Evolutionary conservation across 2,888 invertebrate genomes (phyloP).

Genomic region (Temnothorax rugatulus): DNA sequence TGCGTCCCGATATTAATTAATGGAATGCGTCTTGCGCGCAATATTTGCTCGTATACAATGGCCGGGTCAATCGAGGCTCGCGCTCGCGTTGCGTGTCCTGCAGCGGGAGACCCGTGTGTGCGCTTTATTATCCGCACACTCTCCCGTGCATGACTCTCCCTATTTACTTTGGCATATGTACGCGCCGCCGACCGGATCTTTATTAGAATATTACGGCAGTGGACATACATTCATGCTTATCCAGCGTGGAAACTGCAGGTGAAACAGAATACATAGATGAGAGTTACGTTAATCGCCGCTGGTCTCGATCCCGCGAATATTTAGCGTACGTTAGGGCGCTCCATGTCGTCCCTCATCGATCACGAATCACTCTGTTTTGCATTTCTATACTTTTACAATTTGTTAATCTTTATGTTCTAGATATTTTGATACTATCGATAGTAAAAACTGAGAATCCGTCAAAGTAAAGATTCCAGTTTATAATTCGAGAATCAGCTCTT

Average conservation of each 20-base stretch:
- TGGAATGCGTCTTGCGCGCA: conserved; percentile 62
- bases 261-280: conserved; percentile 23
- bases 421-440: not conserved
- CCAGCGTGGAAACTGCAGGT: not conserved
- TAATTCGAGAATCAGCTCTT: not conserved
- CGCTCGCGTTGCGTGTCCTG: conserved; percentile 15
- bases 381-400: not conserved
- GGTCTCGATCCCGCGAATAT: conserved; percentile 13
- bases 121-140: conserved; percentile 21
- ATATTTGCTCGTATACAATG: conserved; percentile 63
- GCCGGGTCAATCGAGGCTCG: conserved; percentile 49
- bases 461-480: not conserved
- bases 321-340: not conserved
- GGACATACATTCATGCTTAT: conserved; percentile 21
- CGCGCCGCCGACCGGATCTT: conserved; percentile 20
- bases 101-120: not conserved
- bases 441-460: not conserved
- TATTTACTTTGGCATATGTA: conserved; percentile 47
- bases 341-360: not conserved
- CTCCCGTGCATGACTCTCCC: conserved; percentile 21
- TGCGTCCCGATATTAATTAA: conserved; percentile 70
- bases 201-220: conserved; percentile 42
- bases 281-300: conserved; percentile 21
- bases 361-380: not conserved
- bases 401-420: not conserved